A percentile compares a stretch with the other conserved stretches of the same genome.
Evolutionary conservation across 2,113 vertebrate species (phyloP).

Genomic region (Mus musculus): GRCm39 chr13:55124501-55125000

Average conservation of each 20-base stretch:
- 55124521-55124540: neutral
- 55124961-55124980: neutral
- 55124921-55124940: neutral
- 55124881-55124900: fast-evolving
- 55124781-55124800: neutral
- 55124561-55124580: neutral
- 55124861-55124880: fast-evolving
- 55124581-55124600: neutral
- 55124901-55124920: neutral
- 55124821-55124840: conserved; percentile 32
- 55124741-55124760: neutral
- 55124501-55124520: neutral
- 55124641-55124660: neutral
- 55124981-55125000: neutral
- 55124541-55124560: neutral
- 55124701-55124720: neutral
- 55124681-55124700: neutral
- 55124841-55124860: conserved; percentile 23
- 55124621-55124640: neutral
- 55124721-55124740: neutral
- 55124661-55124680: neutral
- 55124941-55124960: neutral
- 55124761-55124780: conserved; percentile 8
- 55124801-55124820: conserved; percentile 59
- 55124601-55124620: neutral